Percentiles rank a stretch among this genome's conserved stretches.
Evolutionary conservation across 2,888 invertebrate species (phyloP).

Genomic region (Euclidia mi): DNA sequence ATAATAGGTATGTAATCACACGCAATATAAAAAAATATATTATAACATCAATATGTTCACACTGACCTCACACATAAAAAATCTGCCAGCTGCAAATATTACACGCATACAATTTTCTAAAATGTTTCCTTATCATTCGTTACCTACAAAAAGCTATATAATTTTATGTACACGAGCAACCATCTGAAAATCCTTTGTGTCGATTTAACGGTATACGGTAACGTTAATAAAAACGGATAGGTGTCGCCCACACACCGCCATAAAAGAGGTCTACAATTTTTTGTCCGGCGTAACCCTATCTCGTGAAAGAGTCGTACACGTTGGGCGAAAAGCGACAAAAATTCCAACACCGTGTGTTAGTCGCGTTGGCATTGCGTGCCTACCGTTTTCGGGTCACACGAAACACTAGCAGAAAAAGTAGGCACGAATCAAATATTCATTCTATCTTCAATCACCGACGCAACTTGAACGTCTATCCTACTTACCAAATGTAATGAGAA

Average conservation of each 20-base stretch:
- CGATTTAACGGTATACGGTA: constrained; percentile 62
- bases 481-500: constrained; percentile 43
- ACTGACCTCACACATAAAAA: constrained; percentile 3
- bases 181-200: constrained; percentile 67
- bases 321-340: constrained; percentile 69
- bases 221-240: constrained; percentile 70
- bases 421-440: constrained; percentile 76
- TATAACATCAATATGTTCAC: constrained; percentile 4
- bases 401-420: constrained; percentile 70
- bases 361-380: constrained; percentile 74
- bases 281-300: constrained; percentile 66
- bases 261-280: constrained; percentile 72
- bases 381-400: constrained; percentile 82
- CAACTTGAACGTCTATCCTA: constrained; percentile 29
- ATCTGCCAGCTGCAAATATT: too few species aligned
- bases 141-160: constrained; percentile 43
- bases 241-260: constrained; percentile 63
- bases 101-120: constrained; percentile 4
- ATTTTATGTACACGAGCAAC: constrained; percentile 51
- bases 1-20: too few species aligned
- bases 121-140: constrained; percentile 18
- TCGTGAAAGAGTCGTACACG: constrained; percentile 67
- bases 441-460: constrained; percentile 40
- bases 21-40: too few species aligned
- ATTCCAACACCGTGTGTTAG: constrained; percentile 73